Percentiles rank a stretch among this genome's conserved stretches.
These are phyloP conservation scores for Tragulus kanchil DNA, from an alignment of 2,113 vertebrate species.

Conservation along the genomic window DNA sequence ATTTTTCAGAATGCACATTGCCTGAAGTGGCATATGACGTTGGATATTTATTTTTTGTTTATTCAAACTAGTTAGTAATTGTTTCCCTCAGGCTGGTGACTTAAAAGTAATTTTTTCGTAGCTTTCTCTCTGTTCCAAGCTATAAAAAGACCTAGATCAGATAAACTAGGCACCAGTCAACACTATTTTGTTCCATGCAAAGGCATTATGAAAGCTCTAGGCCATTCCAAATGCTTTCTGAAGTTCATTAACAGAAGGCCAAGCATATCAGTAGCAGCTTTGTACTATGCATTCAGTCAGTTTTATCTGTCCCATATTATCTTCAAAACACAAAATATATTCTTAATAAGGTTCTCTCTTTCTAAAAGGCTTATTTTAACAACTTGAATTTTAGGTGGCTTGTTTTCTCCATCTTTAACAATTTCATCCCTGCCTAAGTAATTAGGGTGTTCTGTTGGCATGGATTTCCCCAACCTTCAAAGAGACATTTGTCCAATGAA, in stretches of 20 bases:
- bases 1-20: not conserved
- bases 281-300: not conserved
- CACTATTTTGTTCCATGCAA: not conserved
- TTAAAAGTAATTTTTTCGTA: conserved; percentile 8
- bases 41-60: conserved; percentile 14
- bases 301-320: conserved; percentile 24
- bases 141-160: not conserved
- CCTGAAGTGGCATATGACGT: not conserved
- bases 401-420: not conserved
- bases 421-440: not conserved
- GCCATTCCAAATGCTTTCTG: not conserved
- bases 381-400: not conserved
- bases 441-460: not conserved
- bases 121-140: not conserved
- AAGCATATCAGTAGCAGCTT: not conserved
- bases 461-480: not conserved
- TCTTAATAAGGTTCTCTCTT: not conserved
- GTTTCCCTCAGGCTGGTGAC: conserved; percentile 18
- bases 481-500: not conserved
- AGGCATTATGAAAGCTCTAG: conserved; percentile 32
- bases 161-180: not conserved
- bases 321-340: not conserved
- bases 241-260: not conserved
- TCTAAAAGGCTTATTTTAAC: conserved; percentile 18
- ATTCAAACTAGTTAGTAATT: conserved; percentile 1